Base-by-base conservation (phyloP, 2,113 vertebrate genomes). In the Bubalus kerabau region DNA sequence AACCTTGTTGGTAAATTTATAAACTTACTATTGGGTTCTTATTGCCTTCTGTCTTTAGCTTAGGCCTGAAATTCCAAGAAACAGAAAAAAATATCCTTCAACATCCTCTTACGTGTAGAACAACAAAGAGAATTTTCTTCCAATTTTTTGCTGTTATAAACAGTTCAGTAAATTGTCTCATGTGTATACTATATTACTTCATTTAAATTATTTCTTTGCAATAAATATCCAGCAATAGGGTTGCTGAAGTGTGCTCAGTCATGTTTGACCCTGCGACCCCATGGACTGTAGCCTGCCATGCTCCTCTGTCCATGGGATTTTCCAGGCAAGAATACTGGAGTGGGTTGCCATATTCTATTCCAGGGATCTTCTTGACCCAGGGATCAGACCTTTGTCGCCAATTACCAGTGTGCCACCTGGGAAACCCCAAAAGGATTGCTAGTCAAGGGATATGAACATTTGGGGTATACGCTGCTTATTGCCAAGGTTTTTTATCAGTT, bases 191-290 rank as follows among this genome's bases (percentile, higher is more conserved):
- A 5, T 82, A 84, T 96, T 56, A 84, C 52, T 90, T 96, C 19
- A 52, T 91, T 71, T 95, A 67, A 92, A 48, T 88, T 82, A 67
- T 78, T 85, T 78, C n/a, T 90, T 5, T 30, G 59, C 48, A 50
- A 36, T 64, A 95, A 91, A 60, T 48, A 71, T 24, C 10, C 14
- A 94, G n/a, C 24, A 36, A 14, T 83, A n/a, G 17, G 30, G 4
- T 71, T 71, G 64, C 64, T 36, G 4, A 71, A 71, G n/a, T 36
- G 64, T 71, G 64, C 8, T 71, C n/a, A 71, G 17, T 71, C 2
- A 4, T 71, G 64, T 71, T 71, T 36, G 8, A 71, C 64, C 17
- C 16, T 0, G 4, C 0, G 0, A 71, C 17, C n/a, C 64, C 8
- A 11, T 71, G 17, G 64, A 19, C 64, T 19, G 14, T 67, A 36